Evolutionary conservation across 2,888 invertebrate genomes (phyloP).

Genomic region (Cabera pusaria): DNA sequence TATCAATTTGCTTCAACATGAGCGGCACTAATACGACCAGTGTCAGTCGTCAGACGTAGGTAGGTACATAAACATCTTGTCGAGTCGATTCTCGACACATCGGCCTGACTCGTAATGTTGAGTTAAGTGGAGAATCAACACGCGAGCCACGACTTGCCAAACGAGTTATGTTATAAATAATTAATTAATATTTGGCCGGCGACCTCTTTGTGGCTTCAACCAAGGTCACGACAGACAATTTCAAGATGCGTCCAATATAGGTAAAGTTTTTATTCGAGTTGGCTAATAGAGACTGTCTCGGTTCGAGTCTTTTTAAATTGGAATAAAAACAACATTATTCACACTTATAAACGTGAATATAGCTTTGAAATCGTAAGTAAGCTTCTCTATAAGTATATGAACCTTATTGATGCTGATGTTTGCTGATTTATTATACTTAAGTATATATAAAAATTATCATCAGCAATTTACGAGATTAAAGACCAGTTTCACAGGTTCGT

Average conservation of each 20-base stretch:
- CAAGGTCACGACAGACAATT: conserved; percentile 58
- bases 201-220: conserved; percentile 59
- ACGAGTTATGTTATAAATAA: conserved; percentile 74
- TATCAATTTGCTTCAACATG: conserved; percentile 15
- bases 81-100: conserved; percentile 27
- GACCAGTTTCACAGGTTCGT: too few relatives aligned
- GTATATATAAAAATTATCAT: too few relatives aligned
- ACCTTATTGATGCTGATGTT: too few relatives aligned
- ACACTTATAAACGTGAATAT: too few relatives aligned
- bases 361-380: too few relatives aligned
- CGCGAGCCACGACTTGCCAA: conserved; percentile 62
- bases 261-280: too few relatives aligned
- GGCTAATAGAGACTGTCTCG: conserved; percentile 17
- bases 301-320: conserved; percentile 14
- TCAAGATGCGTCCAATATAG: conserved; percentile 40
- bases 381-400: too few relatives aligned
- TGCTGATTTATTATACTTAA: too few relatives aligned
- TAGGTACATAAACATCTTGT: conserved; percentile 24
- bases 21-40: conserved; percentile 11
- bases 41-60: conserved; percentile 7
- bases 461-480: too few relatives aligned
- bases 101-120: conserved; percentile 34
- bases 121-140: conserved; percentile 53
- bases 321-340: conserved; percentile 15
- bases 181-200: conserved; percentile 75